These are phyloP conservation scores for Trogon surrucura DNA, from an alignment of 2,113 vertebrate genomes.

Conservation along the genomic window DNA sequence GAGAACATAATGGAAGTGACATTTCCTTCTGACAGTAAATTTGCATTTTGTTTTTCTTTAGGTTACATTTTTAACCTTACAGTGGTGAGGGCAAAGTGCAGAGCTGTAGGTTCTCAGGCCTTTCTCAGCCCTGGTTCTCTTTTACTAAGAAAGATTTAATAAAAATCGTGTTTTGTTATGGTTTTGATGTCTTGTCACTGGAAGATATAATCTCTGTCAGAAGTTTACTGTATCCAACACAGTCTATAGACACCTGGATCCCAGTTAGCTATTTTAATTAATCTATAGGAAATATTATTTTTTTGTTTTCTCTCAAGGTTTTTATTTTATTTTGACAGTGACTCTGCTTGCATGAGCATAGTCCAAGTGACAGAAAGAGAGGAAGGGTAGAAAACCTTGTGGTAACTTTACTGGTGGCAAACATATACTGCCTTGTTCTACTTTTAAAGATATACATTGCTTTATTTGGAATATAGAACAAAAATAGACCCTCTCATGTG, in stretches of 20 bases:
- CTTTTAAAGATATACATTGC: not conserved
- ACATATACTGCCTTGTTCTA: not conserved
- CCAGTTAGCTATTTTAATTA: not conserved
- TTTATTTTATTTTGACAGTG: not conserved
- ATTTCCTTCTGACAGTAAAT: not conserved
- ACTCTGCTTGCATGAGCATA: not conserved
- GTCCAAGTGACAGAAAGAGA: not conserved
- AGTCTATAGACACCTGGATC: not conserved
- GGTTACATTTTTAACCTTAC: not conserved
- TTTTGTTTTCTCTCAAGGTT: not conserved
- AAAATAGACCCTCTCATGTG: conserved; percentile 24
- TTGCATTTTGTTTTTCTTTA: not conserved
- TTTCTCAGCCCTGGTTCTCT: not conserved
- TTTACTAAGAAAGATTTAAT: not conserved
- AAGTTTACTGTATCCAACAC: not conserved
- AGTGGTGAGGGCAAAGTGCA: not conserved
- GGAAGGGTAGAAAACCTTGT: not conserved
- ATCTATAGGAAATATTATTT: not conserved
- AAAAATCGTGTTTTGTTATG: not conserved
- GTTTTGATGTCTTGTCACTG: not conserved
- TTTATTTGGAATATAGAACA: conserved; percentile 31
- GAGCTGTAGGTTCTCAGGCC: not conserved
- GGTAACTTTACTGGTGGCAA: accelerated
- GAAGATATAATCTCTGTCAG: not conserved
- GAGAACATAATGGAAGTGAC: not conserved